phyloP scores from a whole-genome alignment of 2,113 vertebrate genomes.

The Jacana jacana region DNA sequence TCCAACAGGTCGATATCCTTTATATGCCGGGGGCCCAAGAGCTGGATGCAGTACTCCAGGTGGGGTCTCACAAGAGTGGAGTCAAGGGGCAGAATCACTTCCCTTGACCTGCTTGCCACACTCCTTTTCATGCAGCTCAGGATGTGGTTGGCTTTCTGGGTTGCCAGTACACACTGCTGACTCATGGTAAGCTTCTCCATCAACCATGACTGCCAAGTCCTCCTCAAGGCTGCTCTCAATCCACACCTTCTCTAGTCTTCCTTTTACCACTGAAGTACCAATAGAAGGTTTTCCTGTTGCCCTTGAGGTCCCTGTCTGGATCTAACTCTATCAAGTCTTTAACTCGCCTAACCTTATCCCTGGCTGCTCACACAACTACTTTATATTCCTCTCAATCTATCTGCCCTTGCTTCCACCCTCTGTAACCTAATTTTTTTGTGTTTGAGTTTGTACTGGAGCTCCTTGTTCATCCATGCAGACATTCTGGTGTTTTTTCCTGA shows the following conservation, averaged over 20 bases:
- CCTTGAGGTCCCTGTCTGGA: neutral
- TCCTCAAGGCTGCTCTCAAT: neutral
- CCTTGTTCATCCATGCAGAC: neutral
- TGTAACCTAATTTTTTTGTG: neutral
- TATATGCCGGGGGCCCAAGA: neutral
- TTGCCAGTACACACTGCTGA: neutral
- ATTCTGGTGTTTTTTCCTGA: neutral
- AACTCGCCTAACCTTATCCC: neutral
- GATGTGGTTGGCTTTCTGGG: neutral
- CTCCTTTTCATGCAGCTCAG: neutral
- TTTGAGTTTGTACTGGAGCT: neutral
- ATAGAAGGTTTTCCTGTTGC: neutral
- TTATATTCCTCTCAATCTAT: neutral
- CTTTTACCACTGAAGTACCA: neutral
- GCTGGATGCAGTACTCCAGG: neutral
- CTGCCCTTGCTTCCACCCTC: neutral
- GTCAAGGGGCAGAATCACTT: neutral
- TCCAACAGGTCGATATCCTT: neutral
- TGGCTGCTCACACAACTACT: neutral
- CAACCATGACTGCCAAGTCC: neutral
- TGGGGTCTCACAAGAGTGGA: neutral
- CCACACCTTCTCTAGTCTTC: neutral
- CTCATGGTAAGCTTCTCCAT: neutral
- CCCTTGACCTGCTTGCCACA: neutral
- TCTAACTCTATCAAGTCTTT: neutral